Percentiles rank a stretch among this genome's conserved stretches.
Evolutionary conservation across 2,797 vertebrate genomes (phyloP).

Genomic region (Poecile montanus): DNA sequence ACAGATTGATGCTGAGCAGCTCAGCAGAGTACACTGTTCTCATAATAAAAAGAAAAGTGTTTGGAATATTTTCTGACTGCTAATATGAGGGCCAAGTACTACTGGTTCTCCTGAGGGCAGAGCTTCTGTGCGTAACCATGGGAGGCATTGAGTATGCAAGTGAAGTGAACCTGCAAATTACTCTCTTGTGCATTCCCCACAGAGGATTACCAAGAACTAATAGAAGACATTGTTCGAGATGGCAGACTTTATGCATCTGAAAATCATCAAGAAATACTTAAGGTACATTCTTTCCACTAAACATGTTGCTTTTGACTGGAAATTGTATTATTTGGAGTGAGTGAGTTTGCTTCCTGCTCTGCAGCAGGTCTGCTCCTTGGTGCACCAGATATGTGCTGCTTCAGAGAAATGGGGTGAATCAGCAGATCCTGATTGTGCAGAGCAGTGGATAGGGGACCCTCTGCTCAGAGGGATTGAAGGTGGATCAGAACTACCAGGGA

Average conservation of each 20-base stretch:
- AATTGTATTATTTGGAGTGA: not conserved
- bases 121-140: not conserved
- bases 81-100: not conserved
- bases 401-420: not conserved
- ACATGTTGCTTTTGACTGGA: not conserved
- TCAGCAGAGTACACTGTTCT: not conserved
- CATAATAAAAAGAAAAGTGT: not conserved
- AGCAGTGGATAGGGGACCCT: not conserved
- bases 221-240: slow-evolving; percentile 97
- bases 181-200: slow-evolving; percentile 56
- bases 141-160: not conserved
- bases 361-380: not conserved
- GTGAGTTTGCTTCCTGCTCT: not conserved
- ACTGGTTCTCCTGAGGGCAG: not conserved
- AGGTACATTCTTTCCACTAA: slow-evolving; percentile 78
- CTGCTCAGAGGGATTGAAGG: not conserved
- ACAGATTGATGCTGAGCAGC: not conserved
- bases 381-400: not conserved
- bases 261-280: slow-evolving; percentile 98
- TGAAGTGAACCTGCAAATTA: not conserved
- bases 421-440: not conserved
- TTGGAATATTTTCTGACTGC: not conserved
- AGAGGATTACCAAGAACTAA: slow-evolving; percentile 99
- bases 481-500: not conserved
- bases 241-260: slow-evolving; percentile 97